phyloP scores from a whole-genome alignment of 2,797 vertebrate genomes.

The Kryptolebias ocellatus region DNA sequence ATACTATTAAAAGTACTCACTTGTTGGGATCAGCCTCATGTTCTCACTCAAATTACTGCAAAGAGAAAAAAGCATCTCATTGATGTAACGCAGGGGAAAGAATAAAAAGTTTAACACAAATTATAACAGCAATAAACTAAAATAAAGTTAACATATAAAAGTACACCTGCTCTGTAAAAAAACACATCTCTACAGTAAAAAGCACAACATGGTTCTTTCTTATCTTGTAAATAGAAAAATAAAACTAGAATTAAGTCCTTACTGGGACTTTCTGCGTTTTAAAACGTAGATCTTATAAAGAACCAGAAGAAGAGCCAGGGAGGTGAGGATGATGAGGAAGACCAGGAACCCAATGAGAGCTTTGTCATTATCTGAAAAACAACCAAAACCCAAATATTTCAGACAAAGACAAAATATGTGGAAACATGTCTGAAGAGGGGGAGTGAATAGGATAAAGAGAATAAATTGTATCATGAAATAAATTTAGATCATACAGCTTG shows the following conservation, averaged over 20 bases:
- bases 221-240: no score
- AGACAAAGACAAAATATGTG: not conserved
- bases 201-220: no score
- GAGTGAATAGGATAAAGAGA: no score
- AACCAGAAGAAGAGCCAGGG: constrained; percentile 87
- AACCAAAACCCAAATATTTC: not conserved
- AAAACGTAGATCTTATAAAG: constrained; percentile 91
- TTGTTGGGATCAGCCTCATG: constrained; percentile 63
- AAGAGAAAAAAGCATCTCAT: constrained; percentile 14
- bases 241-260: constrained; percentile 33
- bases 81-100: not conserved
- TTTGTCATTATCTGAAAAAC: constrained; percentile 84
- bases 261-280: constrained; percentile 83
- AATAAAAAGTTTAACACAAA: not conserved
- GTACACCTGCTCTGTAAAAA: not conserved
- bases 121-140: not conserved
- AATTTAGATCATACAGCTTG: constrained; percentile 48
- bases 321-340: constrained; percentile 88
- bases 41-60: constrained; percentile 52
- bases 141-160: not conserved
- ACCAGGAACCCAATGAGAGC: constrained; percentile 87
- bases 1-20: constrained; percentile 59
- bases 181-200: not conserved
- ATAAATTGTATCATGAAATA: not conserved
- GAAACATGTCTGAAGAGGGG: not conserved